These are phyloP conservation scores for Pantelozetes paolii DNA, from an alignment of 2,888 invertebrate species.

Conservation along the genomic window DNA sequence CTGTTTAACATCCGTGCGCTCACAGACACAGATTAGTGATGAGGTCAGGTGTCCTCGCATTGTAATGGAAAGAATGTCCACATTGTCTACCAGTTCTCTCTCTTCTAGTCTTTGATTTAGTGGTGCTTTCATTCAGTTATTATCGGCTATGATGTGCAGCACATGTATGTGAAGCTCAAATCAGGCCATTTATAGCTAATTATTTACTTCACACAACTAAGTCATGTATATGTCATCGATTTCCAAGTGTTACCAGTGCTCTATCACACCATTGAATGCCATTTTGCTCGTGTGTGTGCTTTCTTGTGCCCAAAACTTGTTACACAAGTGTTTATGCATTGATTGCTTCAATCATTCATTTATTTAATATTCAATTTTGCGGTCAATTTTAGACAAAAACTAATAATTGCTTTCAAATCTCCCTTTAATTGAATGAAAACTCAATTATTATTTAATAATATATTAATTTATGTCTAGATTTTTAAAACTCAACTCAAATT, in stretches of 20 bases:
- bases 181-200: conserved; percentile 32
- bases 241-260: conserved; percentile 10
- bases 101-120: background rate
- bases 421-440: background rate
- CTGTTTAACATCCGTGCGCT: background rate
- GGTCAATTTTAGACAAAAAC: conserved; percentile 21
- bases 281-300: background rate
- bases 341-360: background rate
- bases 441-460: too few relatives aligned
- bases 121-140: conserved; percentile 13
- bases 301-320: conserved; percentile 2
- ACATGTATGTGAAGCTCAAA: background rate
- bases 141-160: background rate
- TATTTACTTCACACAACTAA: conserved; percentile 26
- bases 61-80: conserved; percentile 5
- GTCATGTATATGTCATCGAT: conserved; percentile 30
- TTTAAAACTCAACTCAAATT: too few relatives aligned
- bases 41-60: conserved; percentile 21
- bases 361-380: background rate
- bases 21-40: background rate
- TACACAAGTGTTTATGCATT: conserved; percentile 17
- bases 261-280: conserved; percentile 2
- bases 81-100: background rate
- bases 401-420: background rate
- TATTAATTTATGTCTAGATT: too few relatives aligned